A percentile compares a stretch with the other conserved stretches of the same genome.
Evolutionary conservation across 30 jellyfish, hydroid and myxozoan genomes (phyloP).

Genomic region (Aurelia aurita complex sp. Pacific): DNA sequence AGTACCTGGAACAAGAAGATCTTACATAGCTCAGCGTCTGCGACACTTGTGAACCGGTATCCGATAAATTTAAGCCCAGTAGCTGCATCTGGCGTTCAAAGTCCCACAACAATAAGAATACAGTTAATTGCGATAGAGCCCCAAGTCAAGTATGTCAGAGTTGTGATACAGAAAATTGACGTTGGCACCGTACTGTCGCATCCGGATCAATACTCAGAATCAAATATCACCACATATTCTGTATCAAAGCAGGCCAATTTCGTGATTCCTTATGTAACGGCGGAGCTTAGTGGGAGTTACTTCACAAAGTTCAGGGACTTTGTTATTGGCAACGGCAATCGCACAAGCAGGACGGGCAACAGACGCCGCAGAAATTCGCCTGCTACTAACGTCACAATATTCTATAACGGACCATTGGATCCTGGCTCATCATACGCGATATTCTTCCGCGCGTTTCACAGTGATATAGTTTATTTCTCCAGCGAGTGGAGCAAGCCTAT

Average conservation of each 20-base stretch:
- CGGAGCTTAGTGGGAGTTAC: constrained; percentile 38
- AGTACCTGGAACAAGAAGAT: constrained; percentile 54
- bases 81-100: constrained; percentile 4
- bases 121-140: constrained; percentile 1
- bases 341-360: constrained; percentile 21
- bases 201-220: constrained; percentile 32
- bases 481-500: constrained; percentile 63
- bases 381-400: not conserved
- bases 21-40: constrained; percentile 28
- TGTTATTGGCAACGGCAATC: constrained; percentile 47
- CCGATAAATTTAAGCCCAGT: constrained; percentile 26
- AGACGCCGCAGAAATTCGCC: constrained; percentile 19
- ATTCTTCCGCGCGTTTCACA: constrained; percentile 59
- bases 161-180: constrained; percentile 36
- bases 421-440: constrained; percentile 51
- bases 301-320: not conserved
- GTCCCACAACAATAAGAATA: constrained; percentile 17
- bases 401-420: constrained; percentile 59
- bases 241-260: constrained; percentile 2
- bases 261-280: constrained; percentile 46
- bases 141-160: constrained; percentile 30
- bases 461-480: constrained; percentile 39
- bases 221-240: constrained; percentile 23
- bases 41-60: constrained; percentile 31
- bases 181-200: not conserved